Evolutionary conservation across 2,797 vertebrate genomes (phyloP).

Genomic region (Parambassis ranga): DNA sequence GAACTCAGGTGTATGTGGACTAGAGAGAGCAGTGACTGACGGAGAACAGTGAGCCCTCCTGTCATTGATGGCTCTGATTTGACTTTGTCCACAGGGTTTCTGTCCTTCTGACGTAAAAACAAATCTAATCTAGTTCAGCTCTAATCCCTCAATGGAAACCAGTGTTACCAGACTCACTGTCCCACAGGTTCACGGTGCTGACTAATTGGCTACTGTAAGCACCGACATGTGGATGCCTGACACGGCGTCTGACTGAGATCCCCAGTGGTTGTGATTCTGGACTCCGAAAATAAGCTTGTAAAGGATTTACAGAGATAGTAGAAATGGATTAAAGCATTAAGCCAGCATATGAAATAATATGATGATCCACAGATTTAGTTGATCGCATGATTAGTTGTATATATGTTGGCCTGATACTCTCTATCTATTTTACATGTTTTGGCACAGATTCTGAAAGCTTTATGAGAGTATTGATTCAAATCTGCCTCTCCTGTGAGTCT

Average conservation of each 20-base stretch:
- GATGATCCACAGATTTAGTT: too few relatives aligned
- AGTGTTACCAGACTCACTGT: conserved; percentile 5
- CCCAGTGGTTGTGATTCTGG: neutral
- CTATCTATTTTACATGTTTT: too few relatives aligned
- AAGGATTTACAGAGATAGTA: too few relatives aligned
- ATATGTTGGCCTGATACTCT: too few relatives aligned
- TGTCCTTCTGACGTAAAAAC: conserved; percentile 33
- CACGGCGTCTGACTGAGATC: neutral
- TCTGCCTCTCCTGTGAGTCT: too few relatives aligned
- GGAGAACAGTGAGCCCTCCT: neutral
- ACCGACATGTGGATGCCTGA: conserved; percentile 1
- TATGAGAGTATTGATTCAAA: too few relatives aligned
- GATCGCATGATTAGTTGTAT: too few relatives aligned
- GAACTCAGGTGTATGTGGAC: neutral
- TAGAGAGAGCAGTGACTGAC: neutral
- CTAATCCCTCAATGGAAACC: conserved; percentile 52
- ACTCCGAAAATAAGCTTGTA: neutral
- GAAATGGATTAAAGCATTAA: too few relatives aligned
- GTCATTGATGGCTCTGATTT: neutral
- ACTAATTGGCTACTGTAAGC: conserved; percentile 28
- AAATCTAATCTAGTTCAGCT: conserved; percentile 46
- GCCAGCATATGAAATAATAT: too few relatives aligned
- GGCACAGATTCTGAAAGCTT: too few relatives aligned
- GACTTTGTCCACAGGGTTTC: conserved; percentile 17
- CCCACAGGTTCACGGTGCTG: neutral